Percentiles rank a stretch among this genome's conserved stretches.
Evolutionary conservation across 2,888 invertebrate genomes (phyloP).

Genomic region (Tupiocoris notatus): DNA sequence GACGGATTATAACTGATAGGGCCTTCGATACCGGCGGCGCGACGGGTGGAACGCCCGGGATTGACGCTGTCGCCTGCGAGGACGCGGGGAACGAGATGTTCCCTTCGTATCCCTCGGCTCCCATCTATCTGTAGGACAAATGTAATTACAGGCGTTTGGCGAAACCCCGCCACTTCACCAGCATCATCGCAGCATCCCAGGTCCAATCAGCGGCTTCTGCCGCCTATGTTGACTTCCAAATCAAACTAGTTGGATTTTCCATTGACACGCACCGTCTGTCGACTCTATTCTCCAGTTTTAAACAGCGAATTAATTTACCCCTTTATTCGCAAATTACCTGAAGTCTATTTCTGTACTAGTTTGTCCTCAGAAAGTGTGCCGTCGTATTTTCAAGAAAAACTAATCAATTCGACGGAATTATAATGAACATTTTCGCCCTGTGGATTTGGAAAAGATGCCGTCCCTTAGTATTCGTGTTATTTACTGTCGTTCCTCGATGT

Average conservation of each 20-base stretch:
- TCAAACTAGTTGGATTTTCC: slow-evolving; percentile 5
- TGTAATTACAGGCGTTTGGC: slow-evolving; percentile 1
- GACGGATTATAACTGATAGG: not conserved
- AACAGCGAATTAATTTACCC: not conserved
- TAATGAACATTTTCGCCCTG: no score
- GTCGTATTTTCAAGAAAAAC: no score
- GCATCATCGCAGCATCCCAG: not conserved
- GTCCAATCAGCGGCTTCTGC: slow-evolving; percentile 4
- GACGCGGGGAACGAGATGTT: not conserved
- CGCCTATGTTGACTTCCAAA: slow-evolving; percentile 3
- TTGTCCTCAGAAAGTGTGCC: no score
- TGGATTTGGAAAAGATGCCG: no score
- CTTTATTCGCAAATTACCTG: no score
- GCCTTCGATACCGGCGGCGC: not conserved
- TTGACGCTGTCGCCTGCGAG: not conserved
- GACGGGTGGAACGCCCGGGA: not conserved
- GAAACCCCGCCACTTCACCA: not conserved
- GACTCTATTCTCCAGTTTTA: no score
- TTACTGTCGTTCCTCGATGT: no score
- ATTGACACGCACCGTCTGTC: not conserved
- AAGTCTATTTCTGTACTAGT: no score
- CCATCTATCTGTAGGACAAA: not conserved
- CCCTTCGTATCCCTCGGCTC: not conserved
- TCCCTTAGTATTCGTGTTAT: no score
- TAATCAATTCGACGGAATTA: no score